Evolutionary conservation across 2,888 invertebrate genomes (phyloP).

Genomic region (Herminia tarsipennalis): DNA sequence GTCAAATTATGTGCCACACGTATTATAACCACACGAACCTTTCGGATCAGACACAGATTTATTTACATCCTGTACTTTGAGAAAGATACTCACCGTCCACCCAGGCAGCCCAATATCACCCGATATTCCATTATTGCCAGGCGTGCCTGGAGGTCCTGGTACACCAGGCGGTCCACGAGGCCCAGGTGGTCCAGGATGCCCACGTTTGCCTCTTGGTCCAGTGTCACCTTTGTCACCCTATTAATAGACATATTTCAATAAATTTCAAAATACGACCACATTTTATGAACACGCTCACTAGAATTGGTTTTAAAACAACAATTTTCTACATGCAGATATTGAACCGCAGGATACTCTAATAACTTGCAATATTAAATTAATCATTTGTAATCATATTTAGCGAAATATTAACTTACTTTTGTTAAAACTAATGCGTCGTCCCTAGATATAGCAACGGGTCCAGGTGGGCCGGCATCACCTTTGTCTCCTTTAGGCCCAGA

Average conservation of each 20-base stretch:
- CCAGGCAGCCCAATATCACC: slow-evolving; percentile 93
- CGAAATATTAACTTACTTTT: slow-evolving; percentile 75
- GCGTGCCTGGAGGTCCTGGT: slow-evolving; percentile 89
- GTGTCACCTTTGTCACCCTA: slow-evolving; percentile 80
- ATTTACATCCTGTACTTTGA: background rate
- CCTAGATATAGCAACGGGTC: slow-evolving; percentile 85
- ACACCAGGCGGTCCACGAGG: slow-evolving; percentile 90
- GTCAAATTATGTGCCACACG: no score
- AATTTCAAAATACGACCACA: no score
- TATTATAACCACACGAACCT: no score
- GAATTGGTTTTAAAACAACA: no score
- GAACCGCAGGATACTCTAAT: no score
- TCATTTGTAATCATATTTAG: no score
- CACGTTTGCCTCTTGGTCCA: slow-evolving; percentile 84
- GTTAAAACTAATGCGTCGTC: slow-evolving; percentile 87
- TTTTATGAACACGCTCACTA: no score
- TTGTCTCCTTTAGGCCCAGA: slow-evolving; percentile 89
- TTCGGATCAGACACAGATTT: background rate
- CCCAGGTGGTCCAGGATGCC: slow-evolving; percentile 93
- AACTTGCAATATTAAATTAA: no score
- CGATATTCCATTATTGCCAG: slow-evolving; percentile 88
- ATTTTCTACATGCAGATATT: no score
- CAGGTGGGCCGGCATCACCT: slow-evolving; percentile 90
- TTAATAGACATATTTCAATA: no score
- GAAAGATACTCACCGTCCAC: slow-evolving; percentile 87